These are phyloP conservation scores for Nymphalis c-album DNA, from an alignment of 2,888 invertebrate species.

Conservation along the genomic window DNA sequence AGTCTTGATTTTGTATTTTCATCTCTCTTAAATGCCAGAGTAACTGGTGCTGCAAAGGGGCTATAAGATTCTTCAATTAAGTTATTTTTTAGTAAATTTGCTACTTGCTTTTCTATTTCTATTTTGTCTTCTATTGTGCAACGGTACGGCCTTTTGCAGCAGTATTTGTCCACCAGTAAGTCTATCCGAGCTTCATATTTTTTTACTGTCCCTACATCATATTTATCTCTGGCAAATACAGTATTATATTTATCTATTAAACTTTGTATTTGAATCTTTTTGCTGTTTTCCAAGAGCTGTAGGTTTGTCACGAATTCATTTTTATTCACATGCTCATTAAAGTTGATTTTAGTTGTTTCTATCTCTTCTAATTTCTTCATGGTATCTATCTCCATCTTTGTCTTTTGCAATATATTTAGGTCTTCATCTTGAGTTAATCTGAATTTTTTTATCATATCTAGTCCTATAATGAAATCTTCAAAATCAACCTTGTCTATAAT, in stretches of 20 bases:
- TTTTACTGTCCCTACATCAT: slow-evolving; percentile 28
- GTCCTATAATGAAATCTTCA: slow-evolving; percentile 33
- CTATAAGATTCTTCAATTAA: slow-evolving; percentile 37
- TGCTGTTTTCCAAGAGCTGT: slow-evolving; percentile 19
- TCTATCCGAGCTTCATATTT: slow-evolving; percentile 31
- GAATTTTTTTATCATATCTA: slow-evolving; percentile 3
- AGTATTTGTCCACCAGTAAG: slow-evolving; percentile 29
- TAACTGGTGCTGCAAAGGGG: slow-evolving; percentile 34
- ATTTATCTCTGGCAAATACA: slow-evolving; percentile 33
- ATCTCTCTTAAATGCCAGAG: slow-evolving; percentile 36
- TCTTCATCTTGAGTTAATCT: not conserved
- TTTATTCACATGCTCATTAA: slow-evolving; percentile 24
- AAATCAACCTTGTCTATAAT: slow-evolving; percentile 37
- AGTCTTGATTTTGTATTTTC: slow-evolving; percentile 34
- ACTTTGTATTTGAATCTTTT: slow-evolving; percentile 21
- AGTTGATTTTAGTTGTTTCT: slow-evolving; percentile 24
- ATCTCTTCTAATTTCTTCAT: slow-evolving; percentile 6
- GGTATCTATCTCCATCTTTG: not conserved
- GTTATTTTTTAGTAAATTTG: slow-evolving; percentile 29
- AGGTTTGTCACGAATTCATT: slow-evolving; percentile 17
- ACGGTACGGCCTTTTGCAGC: slow-evolving; percentile 34
- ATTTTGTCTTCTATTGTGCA: slow-evolving; percentile 30
- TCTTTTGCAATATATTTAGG: slow-evolving; percentile 7
- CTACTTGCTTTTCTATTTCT: slow-evolving; percentile 28
- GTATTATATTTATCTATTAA: slow-evolving; percentile 21